Evolutionary conservation across 2,797 vertebrate genomes (phyloP).

Genomic region (Danionella dracula): DNA sequence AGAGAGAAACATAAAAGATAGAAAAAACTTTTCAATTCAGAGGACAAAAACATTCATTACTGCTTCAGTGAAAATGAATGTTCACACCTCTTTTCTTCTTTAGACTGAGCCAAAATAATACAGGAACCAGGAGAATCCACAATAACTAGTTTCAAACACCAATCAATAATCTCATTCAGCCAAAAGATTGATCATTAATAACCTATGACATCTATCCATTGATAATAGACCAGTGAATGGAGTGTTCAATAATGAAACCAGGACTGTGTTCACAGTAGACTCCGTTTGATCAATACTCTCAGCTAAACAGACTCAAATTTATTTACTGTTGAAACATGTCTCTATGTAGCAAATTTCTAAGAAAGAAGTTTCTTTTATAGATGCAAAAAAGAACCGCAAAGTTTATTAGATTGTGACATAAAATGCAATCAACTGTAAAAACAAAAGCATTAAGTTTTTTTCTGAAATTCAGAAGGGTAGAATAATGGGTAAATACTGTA

Average conservation of each 20-base stretch:
- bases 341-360: background rate
- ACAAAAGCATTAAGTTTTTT: too few species aligned
- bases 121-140: conserved; percentile 54
- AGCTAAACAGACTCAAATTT: conserved; percentile 69
- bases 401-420: too few species aligned
- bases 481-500: too few species aligned
- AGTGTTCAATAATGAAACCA: conserved; percentile 71
- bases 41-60: too few species aligned
- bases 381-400: too few species aligned
- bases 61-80: background rate
- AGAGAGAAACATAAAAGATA: too few species aligned
- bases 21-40: too few species aligned
- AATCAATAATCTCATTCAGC: conserved; percentile 73
- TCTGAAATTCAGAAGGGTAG: too few species aligned
- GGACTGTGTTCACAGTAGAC: conserved; percentile 60
- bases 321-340: conserved; percentile 44
- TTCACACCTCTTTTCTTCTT: conserved; percentile 20
- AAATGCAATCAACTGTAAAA: too few species aligned
- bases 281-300: conserved; percentile 71
- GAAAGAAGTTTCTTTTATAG: too few species aligned
- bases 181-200: conserved; percentile 72
- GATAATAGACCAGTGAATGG: conserved; percentile 73
- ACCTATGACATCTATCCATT: conserved; percentile 69
- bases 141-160: conserved; percentile 61
- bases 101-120: conserved; percentile 46